A percentile compares a stretch with the other conserved stretches of the same genome.
phyloP scores from a whole-genome alignment of 2,888 invertebrate genomes.

The Criorhina ranunculi region DNA sequence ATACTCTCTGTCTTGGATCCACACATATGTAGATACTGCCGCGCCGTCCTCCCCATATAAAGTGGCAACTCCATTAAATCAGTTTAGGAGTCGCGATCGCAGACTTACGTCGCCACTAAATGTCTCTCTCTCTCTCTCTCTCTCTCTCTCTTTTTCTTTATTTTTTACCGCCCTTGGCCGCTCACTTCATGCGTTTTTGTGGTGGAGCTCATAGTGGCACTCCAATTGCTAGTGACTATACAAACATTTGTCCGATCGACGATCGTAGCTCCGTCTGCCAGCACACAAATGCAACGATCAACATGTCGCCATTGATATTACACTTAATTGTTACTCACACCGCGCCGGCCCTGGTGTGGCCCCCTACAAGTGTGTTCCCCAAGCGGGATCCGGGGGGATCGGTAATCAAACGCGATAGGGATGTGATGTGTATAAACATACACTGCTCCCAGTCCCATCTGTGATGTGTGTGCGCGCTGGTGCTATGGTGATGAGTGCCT shows the following conservation, averaged over 20 bases:
- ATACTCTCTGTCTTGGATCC: conserved; percentile 31
- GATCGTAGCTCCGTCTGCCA: conserved; percentile 54
- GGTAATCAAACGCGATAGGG: conserved; percentile 50
- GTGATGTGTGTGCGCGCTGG: conserved; percentile 34
- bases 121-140: conserved; percentile 49
- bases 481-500: conserved; percentile 66
- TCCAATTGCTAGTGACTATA: conserved; percentile 64
- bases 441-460: conserved; percentile 41
- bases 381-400: background rate
- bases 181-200: conserved; percentile 4
- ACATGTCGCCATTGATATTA: conserved; percentile 73
- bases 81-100: conserved; percentile 79
- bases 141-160: too few relatives aligned
- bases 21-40: conserved; percentile 39
- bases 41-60: conserved; percentile 46
- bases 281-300: conserved; percentile 70
- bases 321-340: conserved; percentile 69
- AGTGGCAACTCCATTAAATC: conserved; percentile 76
- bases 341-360: conserved; percentile 38
- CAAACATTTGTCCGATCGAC: conserved; percentile 58
- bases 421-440: conserved; percentile 52
- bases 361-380: background rate
- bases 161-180: background rate
- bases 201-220: conserved; percentile 24
- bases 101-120: conserved; percentile 82